Percentiles rank a stretch among this genome's conserved stretches.
Evolutionary conservation across 1,140 invertebrate species (phyloP).

Genomic region (Dolichoris vasculosae): DNA sequence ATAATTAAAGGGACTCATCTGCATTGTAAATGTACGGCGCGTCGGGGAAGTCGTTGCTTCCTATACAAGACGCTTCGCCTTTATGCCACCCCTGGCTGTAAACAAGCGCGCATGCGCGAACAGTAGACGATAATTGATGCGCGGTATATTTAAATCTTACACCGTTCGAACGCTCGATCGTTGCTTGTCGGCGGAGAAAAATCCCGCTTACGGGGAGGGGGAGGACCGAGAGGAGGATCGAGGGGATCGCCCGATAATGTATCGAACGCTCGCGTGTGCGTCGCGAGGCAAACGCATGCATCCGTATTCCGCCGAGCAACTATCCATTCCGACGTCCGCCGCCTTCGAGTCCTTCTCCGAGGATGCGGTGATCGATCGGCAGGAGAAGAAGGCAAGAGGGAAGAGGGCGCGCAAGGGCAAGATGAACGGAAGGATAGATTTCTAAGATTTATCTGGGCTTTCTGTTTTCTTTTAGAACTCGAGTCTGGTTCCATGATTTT

Average conservation of each 20-base stretch:
- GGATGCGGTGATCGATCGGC: conserved; percentile 28
- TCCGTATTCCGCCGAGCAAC: conserved; percentile 30
- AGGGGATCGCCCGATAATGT: conserved; percentile 32
- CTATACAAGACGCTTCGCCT: conserved; percentile 41
- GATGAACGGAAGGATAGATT: conserved; percentile 9
- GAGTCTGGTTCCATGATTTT: background rate
- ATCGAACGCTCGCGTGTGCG: conserved; percentile 31
- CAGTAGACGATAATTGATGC: conserved; percentile 47
- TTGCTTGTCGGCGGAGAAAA: background rate
- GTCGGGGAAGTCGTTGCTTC: conserved; percentile 14
- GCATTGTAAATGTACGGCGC: conserved; percentile 45
- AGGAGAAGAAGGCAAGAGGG: background rate
- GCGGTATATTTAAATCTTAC: conserved; percentile 50
- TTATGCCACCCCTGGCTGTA: background rate
- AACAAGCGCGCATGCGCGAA: background rate
- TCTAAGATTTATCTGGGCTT: conserved; percentile 5
- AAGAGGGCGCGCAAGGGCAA: background rate
- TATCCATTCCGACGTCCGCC: conserved; percentile 24
- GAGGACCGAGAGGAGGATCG: background rate
- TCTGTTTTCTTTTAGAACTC: background rate
- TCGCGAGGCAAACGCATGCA: background rate
- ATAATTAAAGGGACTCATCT: conserved; percentile 52
- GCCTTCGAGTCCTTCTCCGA: too few species aligned
- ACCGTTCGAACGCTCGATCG: conserved; percentile 2
- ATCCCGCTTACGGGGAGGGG: background rate